Evolutionary conservation across 2,888 invertebrate genomes (phyloP).

Genomic region (Cataglyphis livida): DNA sequence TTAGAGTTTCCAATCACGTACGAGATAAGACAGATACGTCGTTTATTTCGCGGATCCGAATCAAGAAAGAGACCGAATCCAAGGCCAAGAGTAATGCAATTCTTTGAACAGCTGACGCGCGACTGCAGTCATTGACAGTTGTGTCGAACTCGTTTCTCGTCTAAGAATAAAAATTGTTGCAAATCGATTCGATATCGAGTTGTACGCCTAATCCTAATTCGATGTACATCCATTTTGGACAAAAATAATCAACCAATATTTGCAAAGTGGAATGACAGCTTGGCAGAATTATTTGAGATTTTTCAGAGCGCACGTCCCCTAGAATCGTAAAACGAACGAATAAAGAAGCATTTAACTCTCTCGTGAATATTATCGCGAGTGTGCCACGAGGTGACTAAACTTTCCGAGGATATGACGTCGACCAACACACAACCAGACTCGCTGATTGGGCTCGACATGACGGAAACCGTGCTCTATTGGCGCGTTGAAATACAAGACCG

Average conservation of each 20-base stretch:
- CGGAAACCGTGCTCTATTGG: conserved; percentile 16
- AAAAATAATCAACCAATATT: conserved; percentile 15
- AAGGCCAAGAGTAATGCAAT: conserved; percentile 22
- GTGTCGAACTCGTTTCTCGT: conserved; percentile 33
- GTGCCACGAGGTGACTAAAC: not conserved
- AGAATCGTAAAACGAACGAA: not conserved
- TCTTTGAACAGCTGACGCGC: conserved; percentile 39
- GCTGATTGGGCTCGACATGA: conserved; percentile 19
- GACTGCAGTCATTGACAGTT: conserved; percentile 35
- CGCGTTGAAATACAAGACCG: conserved; percentile 42
- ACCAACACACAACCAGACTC: not conserved
- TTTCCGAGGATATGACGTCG: conserved; percentile 8
- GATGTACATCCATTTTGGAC: not conserved
- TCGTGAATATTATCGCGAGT: conserved; percentile 1
- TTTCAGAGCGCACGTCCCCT: not conserved
- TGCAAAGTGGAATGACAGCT: not conserved
- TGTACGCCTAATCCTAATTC: not conserved
- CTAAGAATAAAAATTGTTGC: conserved; percentile 27
- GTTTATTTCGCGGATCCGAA: conserved; percentile 40
- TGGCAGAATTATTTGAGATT: conserved; percentile 13
- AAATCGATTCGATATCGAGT: conserved; percentile 39
- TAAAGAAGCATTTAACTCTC: not conserved
- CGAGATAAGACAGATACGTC: conserved; percentile 40
- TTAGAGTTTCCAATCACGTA: conserved; percentile 51
- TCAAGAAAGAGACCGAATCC: conserved; percentile 31